Conservation (phyloP, 2,888 invertebrate species). For the Apantesis nais region DNA sequence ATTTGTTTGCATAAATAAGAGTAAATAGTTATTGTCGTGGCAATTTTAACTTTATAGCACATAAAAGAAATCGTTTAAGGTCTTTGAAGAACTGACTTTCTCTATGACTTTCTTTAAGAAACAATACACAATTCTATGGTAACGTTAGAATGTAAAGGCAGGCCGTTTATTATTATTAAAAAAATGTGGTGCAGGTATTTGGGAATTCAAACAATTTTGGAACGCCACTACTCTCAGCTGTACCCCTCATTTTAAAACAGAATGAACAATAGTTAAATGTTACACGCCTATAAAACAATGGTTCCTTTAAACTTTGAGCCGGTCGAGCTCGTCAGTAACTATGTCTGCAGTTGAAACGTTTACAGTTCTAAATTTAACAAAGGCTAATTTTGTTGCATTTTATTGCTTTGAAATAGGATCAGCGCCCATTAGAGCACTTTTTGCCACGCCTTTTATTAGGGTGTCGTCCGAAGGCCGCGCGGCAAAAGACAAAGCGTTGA, state of each 20-base stretch:
- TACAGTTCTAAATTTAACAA: conserved; percentile 77
- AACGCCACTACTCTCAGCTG: conserved; percentile 26
- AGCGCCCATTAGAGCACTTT: conserved; percentile 80
- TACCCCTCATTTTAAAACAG: conserved; percentile 37
- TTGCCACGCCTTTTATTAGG: conserved; percentile 85
- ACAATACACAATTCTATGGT: not conserved
- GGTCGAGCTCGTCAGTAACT: conserved; percentile 58
- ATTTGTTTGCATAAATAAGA: not conserved
- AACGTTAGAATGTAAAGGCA: not conserved
- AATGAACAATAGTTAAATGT: conserved; percentile 54
- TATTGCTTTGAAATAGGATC: conserved; percentile 83
- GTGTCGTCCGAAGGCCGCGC: conserved; percentile 82
- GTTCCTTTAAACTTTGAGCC: conserved; percentile 53
- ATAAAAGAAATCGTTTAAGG: not conserved
- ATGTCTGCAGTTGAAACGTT: conserved; percentile 67
- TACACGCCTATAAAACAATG: conserved; percentile 75
- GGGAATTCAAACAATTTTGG: conserved; percentile 20
- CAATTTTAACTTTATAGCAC: not conserved
- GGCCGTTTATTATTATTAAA: not conserved
- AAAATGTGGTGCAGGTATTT: conserved; percentile 23
- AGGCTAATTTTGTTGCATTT: conserved; percentile 85
- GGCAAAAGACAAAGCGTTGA: conserved; percentile 80
- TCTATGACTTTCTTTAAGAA: not conserved
- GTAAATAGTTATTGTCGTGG: not conserved
- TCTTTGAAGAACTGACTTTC: not conserved